phyloP scores from a whole-genome alignment of 2,113 vertebrate species.

The Poeciliopsis retropinna region DNA sequence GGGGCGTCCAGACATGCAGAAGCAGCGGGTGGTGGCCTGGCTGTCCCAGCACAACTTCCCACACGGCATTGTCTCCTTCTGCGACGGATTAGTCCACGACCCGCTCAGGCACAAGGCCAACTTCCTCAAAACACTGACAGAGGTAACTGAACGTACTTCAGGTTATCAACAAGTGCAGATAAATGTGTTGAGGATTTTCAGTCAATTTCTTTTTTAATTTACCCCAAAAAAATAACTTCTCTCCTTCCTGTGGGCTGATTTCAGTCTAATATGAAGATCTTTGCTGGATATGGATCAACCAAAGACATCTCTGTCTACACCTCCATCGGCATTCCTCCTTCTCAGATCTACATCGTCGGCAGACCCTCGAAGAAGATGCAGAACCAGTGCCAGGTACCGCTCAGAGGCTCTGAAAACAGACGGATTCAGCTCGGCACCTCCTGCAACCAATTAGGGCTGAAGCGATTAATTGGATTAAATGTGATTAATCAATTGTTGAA shows the following conservation, averaged over 20 bases:
- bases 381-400: conserved; percentile 92
- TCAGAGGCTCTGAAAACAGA: background rate
- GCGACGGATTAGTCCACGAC: conserved; percentile 96
- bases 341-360: conserved; percentile 96
- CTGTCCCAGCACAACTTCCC: conserved; percentile 99
- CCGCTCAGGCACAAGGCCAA: conserved; percentile 97
- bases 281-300: conserved; percentile 94
- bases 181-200: too few species aligned
- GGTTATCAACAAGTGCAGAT: too few species aligned
- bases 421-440: background rate
- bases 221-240: background rate
- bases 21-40: conserved; percentile 98
- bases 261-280: conserved; percentile 92
- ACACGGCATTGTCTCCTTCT: conserved; percentile 97
- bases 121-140: conserved; percentile 93
- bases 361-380: conserved; percentile 96
- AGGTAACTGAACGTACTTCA: conserved; percentile 68
- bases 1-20: conserved; percentile 98
- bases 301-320: conserved; percentile 98
- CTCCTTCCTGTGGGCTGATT: conserved; percentile 26
- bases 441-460: background rate
- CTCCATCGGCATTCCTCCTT: conserved; percentile 88
- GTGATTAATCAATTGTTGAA: too few species aligned
- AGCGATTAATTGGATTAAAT: too few species aligned
- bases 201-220: background rate